Evolutionary conservation across 2,113 vertebrate genomes (phyloP).

Genomic region (Vicugna pacos): DNA sequence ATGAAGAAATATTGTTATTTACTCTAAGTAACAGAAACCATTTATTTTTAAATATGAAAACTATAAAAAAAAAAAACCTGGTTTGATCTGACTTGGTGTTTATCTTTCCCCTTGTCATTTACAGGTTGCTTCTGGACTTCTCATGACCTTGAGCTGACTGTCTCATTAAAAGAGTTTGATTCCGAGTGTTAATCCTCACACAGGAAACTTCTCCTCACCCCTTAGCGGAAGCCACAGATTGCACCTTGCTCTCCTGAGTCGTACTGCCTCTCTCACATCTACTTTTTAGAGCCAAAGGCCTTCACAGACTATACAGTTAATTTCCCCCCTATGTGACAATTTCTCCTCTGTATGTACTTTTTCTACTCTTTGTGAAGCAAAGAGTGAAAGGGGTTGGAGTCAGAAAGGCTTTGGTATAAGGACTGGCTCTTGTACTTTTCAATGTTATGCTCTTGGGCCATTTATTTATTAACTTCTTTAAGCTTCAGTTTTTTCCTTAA

Average conservation of each 20-base stretch:
- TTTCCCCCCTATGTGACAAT: background rate
- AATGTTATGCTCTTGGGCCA: background rate
- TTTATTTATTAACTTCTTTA: background rate
- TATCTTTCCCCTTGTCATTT: background rate
- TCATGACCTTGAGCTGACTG: background rate
- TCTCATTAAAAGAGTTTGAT: background rate
- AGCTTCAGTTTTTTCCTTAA: background rate
- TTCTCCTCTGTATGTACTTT: background rate
- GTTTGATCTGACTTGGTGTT: background rate
- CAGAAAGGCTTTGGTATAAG: background rate
- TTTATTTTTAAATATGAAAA: slow-evolving; percentile 65
- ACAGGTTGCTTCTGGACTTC: background rate
- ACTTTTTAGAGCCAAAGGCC: background rate
- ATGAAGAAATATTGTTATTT: slow-evolving; percentile 72
- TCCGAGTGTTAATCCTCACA: background rate
- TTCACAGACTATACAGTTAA: background rate
- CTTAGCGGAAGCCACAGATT: background rate
- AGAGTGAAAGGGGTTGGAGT: background rate
- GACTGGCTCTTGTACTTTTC: background rate
- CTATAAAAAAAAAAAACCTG: background rate
- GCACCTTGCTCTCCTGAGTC: background rate
- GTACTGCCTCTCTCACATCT: background rate
- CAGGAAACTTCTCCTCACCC: too few species aligned
- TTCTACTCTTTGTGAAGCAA: background rate
- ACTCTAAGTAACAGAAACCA: slow-evolving; percentile 47